These are phyloP conservation scores for Eira barbara DNA, from an alignment of 2,113 vertebrate species.

Conservation along the genomic window DNA sequence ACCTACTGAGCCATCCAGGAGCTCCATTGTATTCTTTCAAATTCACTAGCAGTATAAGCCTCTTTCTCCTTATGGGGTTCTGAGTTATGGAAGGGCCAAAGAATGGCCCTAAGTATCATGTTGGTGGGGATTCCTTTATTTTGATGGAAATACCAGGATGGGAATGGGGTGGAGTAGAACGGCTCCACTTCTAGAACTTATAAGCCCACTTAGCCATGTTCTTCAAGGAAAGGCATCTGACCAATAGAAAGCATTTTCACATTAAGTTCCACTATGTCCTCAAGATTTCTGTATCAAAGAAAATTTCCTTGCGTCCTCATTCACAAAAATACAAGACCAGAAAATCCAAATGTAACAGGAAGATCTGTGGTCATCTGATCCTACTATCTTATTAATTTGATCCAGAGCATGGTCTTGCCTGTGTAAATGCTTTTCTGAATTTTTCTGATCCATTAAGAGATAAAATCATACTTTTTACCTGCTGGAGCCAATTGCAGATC, in stretches of 20 bases:
- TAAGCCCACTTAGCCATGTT: background rate
- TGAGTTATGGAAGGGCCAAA: background rate
- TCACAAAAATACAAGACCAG: background rate
- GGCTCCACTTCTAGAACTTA: background rate
- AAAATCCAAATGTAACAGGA: background rate
- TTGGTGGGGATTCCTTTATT: background rate
- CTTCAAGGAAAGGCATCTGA: background rate
- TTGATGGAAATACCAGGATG: background rate
- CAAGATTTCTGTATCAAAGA: background rate
- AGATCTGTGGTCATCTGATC: background rate
- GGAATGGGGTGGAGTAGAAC: rapidly evolving
- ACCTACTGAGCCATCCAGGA: background rate
- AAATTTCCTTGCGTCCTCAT: background rate
- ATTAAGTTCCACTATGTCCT: background rate
- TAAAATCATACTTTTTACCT: background rate
- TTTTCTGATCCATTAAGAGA: background rate
- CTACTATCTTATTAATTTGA: background rate
- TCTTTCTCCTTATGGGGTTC: background rate
- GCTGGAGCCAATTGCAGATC: background rate
- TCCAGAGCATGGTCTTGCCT: background rate
- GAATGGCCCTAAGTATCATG: background rate
- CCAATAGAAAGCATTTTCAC: background rate
- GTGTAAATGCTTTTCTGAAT: background rate
- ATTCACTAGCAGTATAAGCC: background rate
- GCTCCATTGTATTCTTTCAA: background rate